Conservation (phyloP, 2,797 vertebrate species). For the Chelidonichthys spinosus region DNA sequence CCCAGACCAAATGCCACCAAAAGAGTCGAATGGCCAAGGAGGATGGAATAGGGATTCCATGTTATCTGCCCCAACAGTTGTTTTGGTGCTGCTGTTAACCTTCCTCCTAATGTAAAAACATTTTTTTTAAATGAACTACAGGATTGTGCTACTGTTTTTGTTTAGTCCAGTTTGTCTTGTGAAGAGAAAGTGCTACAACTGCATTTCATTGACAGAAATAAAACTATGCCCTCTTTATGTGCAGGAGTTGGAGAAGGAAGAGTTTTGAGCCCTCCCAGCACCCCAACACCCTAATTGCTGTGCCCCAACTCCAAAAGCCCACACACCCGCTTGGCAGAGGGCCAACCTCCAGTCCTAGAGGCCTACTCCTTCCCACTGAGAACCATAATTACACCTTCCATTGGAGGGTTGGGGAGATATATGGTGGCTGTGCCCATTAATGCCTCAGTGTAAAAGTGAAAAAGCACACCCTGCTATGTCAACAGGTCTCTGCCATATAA, state of each 20-base stretch:
- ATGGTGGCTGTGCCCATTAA: constrained; percentile 60
- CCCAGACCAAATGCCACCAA: no score
- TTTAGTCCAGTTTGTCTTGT: no score
- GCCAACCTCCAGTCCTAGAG: constrained; percentile 47
- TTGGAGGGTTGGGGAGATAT: constrained; percentile 36
- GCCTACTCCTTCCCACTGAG: constrained; percentile 53
- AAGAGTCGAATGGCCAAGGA: no score
- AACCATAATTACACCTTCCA: constrained; percentile 72
- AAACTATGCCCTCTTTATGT: constrained; percentile 14
- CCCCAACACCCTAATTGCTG: constrained; percentile 23
- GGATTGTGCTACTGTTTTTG: no score
- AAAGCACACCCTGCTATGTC: constrained; percentile 69
- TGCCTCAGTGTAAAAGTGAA: constrained; percentile 38
- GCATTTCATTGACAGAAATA: no score
- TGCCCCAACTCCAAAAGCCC: constrained; percentile 22
- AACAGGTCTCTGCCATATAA: constrained; percentile 56
- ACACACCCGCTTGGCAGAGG: constrained; percentile 40
- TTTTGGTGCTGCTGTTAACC: no score
- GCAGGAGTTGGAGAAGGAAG: constrained; percentile 10
- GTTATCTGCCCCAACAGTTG: no score
- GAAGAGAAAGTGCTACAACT: no score
- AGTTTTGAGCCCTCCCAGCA: constrained; percentile 35
- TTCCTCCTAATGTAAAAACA: no score
- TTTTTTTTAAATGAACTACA: no score
- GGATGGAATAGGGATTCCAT: no score